Evolutionary conservation across 1,140 invertebrate species (phyloP).

Genomic region (Brachionus koreanus): DNA sequence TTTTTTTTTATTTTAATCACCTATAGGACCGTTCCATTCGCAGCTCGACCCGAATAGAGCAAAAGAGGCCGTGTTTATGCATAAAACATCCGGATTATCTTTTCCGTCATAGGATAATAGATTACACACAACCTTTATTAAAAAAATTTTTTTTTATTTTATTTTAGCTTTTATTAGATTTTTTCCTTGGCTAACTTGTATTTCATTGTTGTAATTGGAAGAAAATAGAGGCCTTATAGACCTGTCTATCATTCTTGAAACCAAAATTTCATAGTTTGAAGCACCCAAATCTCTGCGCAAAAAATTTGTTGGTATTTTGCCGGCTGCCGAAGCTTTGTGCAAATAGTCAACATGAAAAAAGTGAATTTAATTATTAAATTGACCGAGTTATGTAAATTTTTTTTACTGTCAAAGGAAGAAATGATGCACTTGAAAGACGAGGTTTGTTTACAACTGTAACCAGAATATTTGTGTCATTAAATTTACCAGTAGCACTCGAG

Average conservation of each 20-base stretch:
- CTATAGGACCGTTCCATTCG: constrained; percentile 95
- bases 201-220: constrained; percentile 71
- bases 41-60: constrained; percentile 79
- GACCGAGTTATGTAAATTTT: background rate
- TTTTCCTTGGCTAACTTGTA: constrained; percentile 63
- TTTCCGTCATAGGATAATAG: constrained; percentile 81
- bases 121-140: constrained; percentile 73
- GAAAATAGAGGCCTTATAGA: constrained; percentile 79
- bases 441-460: constrained; percentile 79
- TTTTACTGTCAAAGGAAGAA: constrained; percentile 76
- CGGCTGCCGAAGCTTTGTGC: constrained; percentile 88
- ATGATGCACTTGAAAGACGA: constrained; percentile 63
- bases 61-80: constrained; percentile 75
- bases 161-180: background rate
- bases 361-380: background rate
- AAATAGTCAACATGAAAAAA: constrained; percentile 70
- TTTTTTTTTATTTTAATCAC: constrained; percentile 51
- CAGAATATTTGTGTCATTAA: constrained; percentile 84
- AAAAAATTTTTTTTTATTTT: background rate
- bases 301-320: constrained; percentile 92
- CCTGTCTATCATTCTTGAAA: constrained; percentile 81
- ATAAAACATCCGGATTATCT: constrained; percentile 80
- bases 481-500: constrained; percentile 26
- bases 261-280: constrained; percentile 83
- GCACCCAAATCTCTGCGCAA: constrained; percentile 79